Percentiles rank a stretch among this genome's conserved stretches.
These are phyloP conservation scores for Acleris laterana DNA, from an alignment of 2,888 invertebrate species.

Conservation along the genomic window DNA sequence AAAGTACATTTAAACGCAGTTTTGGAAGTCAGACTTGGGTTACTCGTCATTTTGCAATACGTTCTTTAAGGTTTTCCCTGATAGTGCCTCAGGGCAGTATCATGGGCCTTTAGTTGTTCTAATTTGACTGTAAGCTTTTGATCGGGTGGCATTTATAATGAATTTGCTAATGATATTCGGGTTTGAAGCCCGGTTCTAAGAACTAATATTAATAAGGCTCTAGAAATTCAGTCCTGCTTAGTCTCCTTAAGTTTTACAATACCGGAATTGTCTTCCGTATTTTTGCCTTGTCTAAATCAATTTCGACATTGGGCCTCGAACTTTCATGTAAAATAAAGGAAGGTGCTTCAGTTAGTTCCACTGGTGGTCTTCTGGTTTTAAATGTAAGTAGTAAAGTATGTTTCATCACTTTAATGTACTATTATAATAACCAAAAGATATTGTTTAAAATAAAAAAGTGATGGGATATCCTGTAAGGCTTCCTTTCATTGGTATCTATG, in stretches of 20 bases:
- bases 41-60: conserved; percentile 25
- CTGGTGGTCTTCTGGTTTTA: conserved; percentile 60
- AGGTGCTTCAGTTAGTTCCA: conserved; percentile 66
- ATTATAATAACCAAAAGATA: neutral
- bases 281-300: conserved; percentile 2
- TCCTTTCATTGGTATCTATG: conserved; percentile 49
- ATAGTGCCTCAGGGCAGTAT: neutral
- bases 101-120: conserved; percentile 4
- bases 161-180: conserved; percentile 1
- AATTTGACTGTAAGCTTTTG: conserved; percentile 4
- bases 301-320: conserved; percentile 15
- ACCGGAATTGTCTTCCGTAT: conserved; percentile 7
- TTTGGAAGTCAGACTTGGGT: conserved; percentile 5
- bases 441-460: neutral
- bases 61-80: neutral
- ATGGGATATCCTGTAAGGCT: conserved; percentile 43
- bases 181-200: conserved; percentile 3
- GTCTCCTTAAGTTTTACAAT: conserved; percentile 7
- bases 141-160: conserved; percentile 12
- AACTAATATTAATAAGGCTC: neutral
- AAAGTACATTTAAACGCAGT: conserved; percentile 57
- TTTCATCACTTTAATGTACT: conserved; percentile 6
- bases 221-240: conserved; percentile 9
- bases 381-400: conserved; percentile 47
- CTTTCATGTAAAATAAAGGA: conserved; percentile 39